A percentile compares a stretch with the other conserved stretches of the same genome.
Conservation (phyloP, 2,888 invertebrate species). For the Andrena dorsata region DNA sequence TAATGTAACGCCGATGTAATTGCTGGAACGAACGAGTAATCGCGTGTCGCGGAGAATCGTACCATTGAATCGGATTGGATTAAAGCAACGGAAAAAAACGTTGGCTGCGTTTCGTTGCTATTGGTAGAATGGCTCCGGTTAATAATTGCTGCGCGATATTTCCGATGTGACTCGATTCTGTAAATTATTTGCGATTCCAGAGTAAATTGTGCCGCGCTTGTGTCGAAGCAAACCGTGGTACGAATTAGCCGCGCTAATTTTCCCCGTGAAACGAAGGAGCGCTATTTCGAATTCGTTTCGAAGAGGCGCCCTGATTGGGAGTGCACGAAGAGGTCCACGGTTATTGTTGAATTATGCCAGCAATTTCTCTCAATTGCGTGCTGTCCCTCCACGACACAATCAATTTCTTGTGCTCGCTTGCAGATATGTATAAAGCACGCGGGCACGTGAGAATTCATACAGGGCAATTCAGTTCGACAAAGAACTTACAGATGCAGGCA, state of each 20-base stretch:
- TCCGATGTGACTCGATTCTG: conserved; percentile 23
- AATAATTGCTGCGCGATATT: conserved; percentile 26
- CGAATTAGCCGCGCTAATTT: conserved; percentile 22
- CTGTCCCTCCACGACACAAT: neutral
- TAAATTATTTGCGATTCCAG: conserved; percentile 16
- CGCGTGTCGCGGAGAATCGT: neutral
- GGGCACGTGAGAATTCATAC: neutral
- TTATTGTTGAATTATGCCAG: neutral
- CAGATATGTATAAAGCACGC: too few species aligned
- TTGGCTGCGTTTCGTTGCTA: neutral
- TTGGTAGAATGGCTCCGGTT: neutral
- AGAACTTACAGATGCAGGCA: too few species aligned
- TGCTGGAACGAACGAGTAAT: neutral
- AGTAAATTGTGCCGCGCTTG: neutral
- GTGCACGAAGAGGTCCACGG: neutral
- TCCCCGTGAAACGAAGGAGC: neutral
- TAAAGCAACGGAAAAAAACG: neutral
- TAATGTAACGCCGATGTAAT: conserved; percentile 11
- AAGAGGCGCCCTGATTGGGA: neutral
- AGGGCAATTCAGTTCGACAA: too few species aligned
- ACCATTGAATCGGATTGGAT: conserved; percentile 19
- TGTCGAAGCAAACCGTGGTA: neutral
- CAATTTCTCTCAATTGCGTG: neutral
- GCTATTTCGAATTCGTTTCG: neutral
- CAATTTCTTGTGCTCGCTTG: too few species aligned